Base-by-base conservation (phyloP, 2,113 vertebrate genomes). In the Stomatorhinus ivindoensis region DNA sequence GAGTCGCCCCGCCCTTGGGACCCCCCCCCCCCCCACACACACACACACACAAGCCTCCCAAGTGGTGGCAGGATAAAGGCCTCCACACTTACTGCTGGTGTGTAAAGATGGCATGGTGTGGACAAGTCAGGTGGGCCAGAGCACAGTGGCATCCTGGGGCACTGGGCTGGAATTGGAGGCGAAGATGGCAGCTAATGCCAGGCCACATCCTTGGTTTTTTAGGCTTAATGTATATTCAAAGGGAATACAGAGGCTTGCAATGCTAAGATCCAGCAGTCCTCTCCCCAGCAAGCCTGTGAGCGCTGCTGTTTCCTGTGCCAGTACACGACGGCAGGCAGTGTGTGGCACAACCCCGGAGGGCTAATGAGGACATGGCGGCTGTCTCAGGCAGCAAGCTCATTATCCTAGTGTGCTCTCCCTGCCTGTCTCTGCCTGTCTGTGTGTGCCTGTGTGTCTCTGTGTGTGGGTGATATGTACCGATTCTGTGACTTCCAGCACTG, bases 201-300 rank as follows among this genome's bases (percentile, higher is more conserved):
- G 31, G 69, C 35, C 61, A 15, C 31, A 39, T 15, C 31, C 69
- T 39, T 19, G 11, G 31, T 19, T 76, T 15, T 65, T 76, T 13
- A 3, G 31, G 31, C 4, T 13, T 2, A 13, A 17, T 73, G 69
- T 73, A 39, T 73, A 4, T 76, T 13, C 69, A 39, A 76, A 76
- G 31, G 35, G 31, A 76, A 76, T 76, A 39, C 4, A 6, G 15
- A 76, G 31, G 69, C 31, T 39, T 39, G 35, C 69, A 17, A 17
- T 7, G 69, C 35, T 15, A 39, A 39, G 27, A 39, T 39, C 31
- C 10, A 3, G 69, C 94, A 95, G 95, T 93, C 92, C 94, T 93
- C 92, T 86, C 48, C 90, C 84, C 89, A 91, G 93, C 93, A 92
- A 93, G 93, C 93, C 92, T 94, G 93, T 94, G 94, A 94, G 91